These are phyloP conservation scores for Ypsolopha sequella DNA, from an alignment of 2,888 invertebrate genomes.

Conservation along the genomic window DNA sequence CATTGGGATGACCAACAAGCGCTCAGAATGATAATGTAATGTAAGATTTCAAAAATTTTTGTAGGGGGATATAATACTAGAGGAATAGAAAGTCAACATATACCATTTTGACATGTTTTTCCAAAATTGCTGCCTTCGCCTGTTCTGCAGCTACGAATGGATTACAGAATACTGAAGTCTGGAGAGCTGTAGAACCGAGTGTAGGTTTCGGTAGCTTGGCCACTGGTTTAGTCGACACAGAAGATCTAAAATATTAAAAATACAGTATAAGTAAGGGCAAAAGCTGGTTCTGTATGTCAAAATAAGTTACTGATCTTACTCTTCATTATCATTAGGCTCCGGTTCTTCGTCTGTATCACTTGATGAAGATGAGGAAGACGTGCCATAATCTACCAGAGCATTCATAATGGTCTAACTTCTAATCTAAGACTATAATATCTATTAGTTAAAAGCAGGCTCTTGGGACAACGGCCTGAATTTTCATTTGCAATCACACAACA, in stretches of 20 bases:
- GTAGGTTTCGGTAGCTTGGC: constrained; percentile 74
- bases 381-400: constrained; percentile 78
- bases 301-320: constrained; percentile 30
- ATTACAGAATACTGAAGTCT: constrained; percentile 87
- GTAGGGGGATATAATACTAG: neutral
- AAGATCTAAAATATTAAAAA: constrained; percentile 4
- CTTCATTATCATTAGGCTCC: constrained; percentile 39
- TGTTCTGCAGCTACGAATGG: constrained; percentile 88
- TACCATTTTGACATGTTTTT: constrained; percentile 95
- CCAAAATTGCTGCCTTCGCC: constrained; percentile 87
- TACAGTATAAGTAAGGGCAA: constrained; percentile 16
- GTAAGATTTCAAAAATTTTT: too few species aligned
- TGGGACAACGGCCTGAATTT: too few species aligned
- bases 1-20: neutral
- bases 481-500: too few species aligned
- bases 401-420: constrained; percentile 48
- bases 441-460: too few species aligned
- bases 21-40: too few species aligned
- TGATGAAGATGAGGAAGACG: constrained; percentile 53
- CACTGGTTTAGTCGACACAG: constrained; percentile 13
- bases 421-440: too few species aligned
- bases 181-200: constrained; percentile 66
- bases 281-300: constrained; percentile 1
- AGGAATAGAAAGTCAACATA: constrained; percentile 64
- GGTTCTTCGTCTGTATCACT: constrained; percentile 64